These are phyloP conservation scores for Gobio gobio DNA, from an alignment of 2,113 vertebrate species.

Conservation along the genomic window DNA sequence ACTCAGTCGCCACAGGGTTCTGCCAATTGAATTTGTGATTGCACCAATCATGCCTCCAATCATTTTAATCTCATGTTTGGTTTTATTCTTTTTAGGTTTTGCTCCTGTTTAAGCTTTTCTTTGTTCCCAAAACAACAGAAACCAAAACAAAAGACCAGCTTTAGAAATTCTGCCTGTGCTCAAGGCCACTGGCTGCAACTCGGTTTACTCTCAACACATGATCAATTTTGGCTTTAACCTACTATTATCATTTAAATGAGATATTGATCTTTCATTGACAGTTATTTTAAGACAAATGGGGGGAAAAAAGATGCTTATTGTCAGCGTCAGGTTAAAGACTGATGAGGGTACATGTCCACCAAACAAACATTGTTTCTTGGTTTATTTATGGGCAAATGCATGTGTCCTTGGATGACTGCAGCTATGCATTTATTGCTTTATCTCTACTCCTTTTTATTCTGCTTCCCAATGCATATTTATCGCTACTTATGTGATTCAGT, in stretches of 20 bases:
- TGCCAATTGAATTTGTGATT: slow-evolving; percentile 49
- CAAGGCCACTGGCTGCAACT: slow-evolving; percentile 26
- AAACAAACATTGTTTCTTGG: slow-evolving; percentile 51
- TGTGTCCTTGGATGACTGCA: background rate
- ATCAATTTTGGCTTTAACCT: slow-evolving; percentile 47
- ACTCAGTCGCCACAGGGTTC: slow-evolving; percentile 32
- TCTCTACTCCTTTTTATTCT: background rate
- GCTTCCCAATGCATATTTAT: background rate
- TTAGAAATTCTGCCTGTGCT: slow-evolving; percentile 8
- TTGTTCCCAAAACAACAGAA: slow-evolving; percentile 10
- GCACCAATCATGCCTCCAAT: slow-evolving; percentile 52
- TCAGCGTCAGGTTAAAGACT: slow-evolving; percentile 40
- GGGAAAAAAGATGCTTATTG: background rate
- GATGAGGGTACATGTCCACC: slow-evolving; percentile 24
- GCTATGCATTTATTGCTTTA: background rate
- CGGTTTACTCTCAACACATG: slow-evolving; percentile 2
- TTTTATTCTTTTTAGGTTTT: background rate
- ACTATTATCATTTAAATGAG: slow-evolving; percentile 65
- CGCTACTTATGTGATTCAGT: background rate
- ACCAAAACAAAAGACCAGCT: slow-evolving; percentile 22
- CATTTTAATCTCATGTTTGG: slow-evolving; percentile 19
- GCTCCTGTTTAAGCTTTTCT: slow-evolving; percentile 29
- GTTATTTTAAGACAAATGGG: slow-evolving; percentile 46
- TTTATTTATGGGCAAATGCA: background rate
- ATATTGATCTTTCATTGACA: slow-evolving; percentile 65